Percentiles rank a stretch among this genome's conserved stretches.
These are phyloP conservation scores for Diarsia mendica DNA, from an alignment of 2,888 invertebrate genomes.

Conservation along the genomic window DNA sequence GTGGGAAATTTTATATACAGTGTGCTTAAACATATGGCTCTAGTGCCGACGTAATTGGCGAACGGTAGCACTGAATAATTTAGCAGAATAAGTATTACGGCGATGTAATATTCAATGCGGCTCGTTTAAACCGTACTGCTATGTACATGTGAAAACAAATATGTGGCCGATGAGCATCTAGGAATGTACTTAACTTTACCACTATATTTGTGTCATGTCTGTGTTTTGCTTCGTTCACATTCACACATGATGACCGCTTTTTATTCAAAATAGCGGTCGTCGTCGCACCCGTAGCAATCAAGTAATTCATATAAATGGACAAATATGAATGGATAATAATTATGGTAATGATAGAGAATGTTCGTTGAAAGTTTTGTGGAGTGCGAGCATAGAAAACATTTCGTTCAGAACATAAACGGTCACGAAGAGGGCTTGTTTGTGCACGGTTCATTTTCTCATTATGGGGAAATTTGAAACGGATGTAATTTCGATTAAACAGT, in stretches of 20 bases:
- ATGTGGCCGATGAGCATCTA: constrained; percentile 21
- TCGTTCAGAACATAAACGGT: constrained; percentile 47
- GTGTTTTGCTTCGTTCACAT: constrained; percentile 33
- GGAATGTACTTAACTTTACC: constrained; percentile 15
- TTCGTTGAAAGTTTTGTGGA: constrained; percentile 36
- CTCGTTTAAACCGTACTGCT: constrained; percentile 37
- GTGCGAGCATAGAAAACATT: constrained; percentile 36
- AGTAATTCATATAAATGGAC: constrained; percentile 43
- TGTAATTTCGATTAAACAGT: constrained; percentile 64
- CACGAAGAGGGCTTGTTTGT: constrained; percentile 43
- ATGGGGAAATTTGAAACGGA: constrained; percentile 55
- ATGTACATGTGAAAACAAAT: constrained; percentile 37
- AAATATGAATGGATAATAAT: constrained; percentile 32
- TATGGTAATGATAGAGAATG: constrained; percentile 37
- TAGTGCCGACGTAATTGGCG: constrained; percentile 66
- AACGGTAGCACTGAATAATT: constrained; percentile 67
- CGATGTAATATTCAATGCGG: constrained; percentile 50
- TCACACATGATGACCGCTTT: constrained; percentile 12
- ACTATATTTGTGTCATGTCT: constrained; percentile 27
- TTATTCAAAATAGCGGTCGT: constrained; percentile 26
- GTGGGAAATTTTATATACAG: constrained; percentile 77
- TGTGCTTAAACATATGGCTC: constrained; percentile 72
- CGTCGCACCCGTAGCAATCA: constrained; percentile 27
- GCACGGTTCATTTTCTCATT: constrained; percentile 40
- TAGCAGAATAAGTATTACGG: constrained; percentile 56